Conservation (phyloP, 2,797 vertebrate genomes). For the Rhabdomys pumilio region DNA sequence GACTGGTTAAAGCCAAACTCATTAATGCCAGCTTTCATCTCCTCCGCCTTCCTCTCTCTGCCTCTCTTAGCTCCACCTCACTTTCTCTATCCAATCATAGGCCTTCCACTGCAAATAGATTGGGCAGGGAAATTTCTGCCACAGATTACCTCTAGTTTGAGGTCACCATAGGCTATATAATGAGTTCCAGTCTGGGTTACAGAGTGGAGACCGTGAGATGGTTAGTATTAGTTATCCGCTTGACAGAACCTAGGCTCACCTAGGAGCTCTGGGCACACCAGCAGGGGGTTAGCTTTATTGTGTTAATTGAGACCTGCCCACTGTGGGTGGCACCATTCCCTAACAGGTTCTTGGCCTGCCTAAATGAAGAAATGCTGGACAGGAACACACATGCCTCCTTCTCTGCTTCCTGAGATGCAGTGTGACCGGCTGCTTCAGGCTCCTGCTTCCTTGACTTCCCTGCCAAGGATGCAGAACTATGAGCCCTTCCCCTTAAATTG, state of each 20-base stretch:
- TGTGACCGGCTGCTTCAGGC: background rate
- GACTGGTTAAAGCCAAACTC: no score
- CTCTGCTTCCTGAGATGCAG: background rate
- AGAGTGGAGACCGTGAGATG: background rate
- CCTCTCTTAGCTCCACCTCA: no score
- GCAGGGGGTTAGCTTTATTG: background rate
- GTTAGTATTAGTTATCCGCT: background rate
- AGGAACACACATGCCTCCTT: background rate
- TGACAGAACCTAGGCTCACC: background rate
- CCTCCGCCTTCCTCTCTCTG: no score
- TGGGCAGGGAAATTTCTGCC: no score
- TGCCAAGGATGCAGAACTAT: no score
- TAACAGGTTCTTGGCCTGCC: background rate
- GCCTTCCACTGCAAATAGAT: no score
- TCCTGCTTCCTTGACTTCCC: background rate
- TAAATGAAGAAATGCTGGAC: background rate
- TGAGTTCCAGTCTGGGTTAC: background rate
- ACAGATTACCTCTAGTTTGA: background rate
- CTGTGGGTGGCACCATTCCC: background rate
- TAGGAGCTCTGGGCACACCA: no score
- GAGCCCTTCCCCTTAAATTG: background rate
- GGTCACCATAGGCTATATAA: no score
- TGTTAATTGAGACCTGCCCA: background rate
- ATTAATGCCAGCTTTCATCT: no score
- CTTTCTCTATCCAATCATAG: no score